Evolutionary conservation across 2,113 vertebrate species (phyloP).

Genomic region (Misgurnus mizolepis): DNA sequence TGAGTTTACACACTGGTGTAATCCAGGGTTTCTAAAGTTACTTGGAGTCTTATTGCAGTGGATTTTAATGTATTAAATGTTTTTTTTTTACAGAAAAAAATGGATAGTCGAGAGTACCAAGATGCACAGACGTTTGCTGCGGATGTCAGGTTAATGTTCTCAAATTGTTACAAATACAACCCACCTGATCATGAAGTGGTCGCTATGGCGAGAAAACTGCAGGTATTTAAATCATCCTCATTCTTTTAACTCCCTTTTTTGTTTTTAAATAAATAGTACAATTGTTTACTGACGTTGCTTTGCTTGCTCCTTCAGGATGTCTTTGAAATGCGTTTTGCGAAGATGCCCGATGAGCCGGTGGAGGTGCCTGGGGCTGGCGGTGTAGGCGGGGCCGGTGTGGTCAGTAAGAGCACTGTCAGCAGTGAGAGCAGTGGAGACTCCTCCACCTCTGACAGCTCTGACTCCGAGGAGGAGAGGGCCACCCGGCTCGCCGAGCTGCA

Average conservation of each 20-base stretch:
- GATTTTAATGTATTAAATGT: background rate
- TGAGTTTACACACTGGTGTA: background rate
- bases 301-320: conserved; percentile 75
- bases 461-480: conserved; percentile 84
- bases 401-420: conserved; percentile 78
- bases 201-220: conserved; percentile 88
- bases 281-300: background rate
- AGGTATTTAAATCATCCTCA: conserved; percentile 73
- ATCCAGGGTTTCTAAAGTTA: background rate
- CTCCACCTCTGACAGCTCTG: conserved; percentile 76
- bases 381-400: conserved; percentile 60
- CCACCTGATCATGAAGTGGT: conserved; percentile 91
- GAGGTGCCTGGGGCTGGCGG: conserved; percentile 65
- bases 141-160: conserved; percentile 95
- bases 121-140: conserved; percentile 89
- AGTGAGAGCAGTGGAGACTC: conserved; percentile 78
- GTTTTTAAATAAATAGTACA: background rate
- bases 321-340: conserved; percentile 94
- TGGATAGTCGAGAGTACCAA: conserved; percentile 87
- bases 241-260: background rate
- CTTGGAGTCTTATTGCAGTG: background rate
- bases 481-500: conserved; percentile 84
- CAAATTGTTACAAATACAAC: conserved; percentile 99
- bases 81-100: conserved; percentile 84
- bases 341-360: conserved; percentile 87